Conservation (phyloP, 2,888 invertebrate species). For the Drosophila histrio region DNA sequence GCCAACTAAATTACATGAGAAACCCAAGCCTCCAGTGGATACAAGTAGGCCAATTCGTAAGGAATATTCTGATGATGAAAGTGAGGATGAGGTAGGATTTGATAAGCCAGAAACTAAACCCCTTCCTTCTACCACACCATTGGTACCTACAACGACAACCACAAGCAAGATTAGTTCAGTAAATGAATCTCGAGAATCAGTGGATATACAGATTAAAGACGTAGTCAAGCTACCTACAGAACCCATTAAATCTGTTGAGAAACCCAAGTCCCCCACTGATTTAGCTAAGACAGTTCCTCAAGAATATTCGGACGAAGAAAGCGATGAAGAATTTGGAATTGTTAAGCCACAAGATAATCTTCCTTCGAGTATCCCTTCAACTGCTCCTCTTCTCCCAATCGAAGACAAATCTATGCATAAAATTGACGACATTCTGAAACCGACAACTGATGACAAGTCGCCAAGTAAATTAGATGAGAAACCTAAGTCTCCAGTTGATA, state of each 20-base stretch:
- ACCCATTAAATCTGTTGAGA: neutral
- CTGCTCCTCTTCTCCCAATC: neutral
- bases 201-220: conserved; percentile 1
- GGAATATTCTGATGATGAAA: neutral
- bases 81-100: neutral
- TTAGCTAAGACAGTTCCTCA: neutral
- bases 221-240: conserved; percentile 2
- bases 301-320: conserved; percentile 13
- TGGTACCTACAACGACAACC: neutral
- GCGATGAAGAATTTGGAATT: conserved; percentile 11
- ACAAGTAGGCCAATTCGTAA: neutral
- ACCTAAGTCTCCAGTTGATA: conserved; percentile 9
- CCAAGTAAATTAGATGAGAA: conserved; percentile 10
- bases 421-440: conserved; percentile 9
- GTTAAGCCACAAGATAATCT: conserved; percentile 4
- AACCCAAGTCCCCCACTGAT: conserved; percentile 8
- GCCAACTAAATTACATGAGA: neutral
- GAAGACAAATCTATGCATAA: conserved; percentile 1
- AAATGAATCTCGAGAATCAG: conserved; percentile 4
- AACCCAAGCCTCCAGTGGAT: neutral
- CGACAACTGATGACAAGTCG: neutral
- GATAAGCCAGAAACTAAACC: neutral
- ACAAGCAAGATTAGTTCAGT: neutral
- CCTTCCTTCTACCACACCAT: neutral
- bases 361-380: neutral